A percentile compares a stretch with the other conserved stretches of the same genome.
phyloP scores from a whole-genome alignment of 2,888 invertebrate species.

The Caenorhabditis macrosperma region DNA sequence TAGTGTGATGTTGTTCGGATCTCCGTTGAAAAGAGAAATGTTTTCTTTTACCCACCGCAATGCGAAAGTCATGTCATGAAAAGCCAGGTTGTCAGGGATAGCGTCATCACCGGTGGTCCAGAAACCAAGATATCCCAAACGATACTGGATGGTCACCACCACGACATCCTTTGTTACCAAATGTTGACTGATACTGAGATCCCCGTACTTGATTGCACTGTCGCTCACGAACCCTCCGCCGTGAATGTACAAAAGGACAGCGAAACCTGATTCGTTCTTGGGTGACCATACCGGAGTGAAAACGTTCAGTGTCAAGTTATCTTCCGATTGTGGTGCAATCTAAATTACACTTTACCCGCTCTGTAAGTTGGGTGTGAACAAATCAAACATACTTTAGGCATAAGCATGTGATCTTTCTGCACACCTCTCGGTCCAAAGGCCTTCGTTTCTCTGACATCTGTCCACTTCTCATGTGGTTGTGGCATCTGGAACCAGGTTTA shows the following conservation, averaged over 20 bases:
- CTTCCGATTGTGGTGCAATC: constrained; percentile 59
- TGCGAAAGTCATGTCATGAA: constrained; percentile 68
- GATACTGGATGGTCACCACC: constrained; percentile 72
- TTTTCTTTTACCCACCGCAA: constrained; percentile 68
- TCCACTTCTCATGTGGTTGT: constrained; percentile 62
- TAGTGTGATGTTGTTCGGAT: constrained; percentile 65
- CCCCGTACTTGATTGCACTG: constrained; percentile 65
- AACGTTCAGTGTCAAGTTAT: constrained; percentile 67
- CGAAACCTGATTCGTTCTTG: constrained; percentile 55
- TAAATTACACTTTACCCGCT: no score
- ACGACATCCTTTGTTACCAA: constrained; percentile 66
- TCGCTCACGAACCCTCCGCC: constrained; percentile 68
- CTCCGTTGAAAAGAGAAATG: constrained; percentile 57
- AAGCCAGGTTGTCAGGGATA: constrained; percentile 64
- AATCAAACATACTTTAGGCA: constrained; percentile 29
- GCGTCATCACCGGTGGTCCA: constrained; percentile 66
- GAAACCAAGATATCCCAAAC: constrained; percentile 68
- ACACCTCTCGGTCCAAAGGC: constrained; percentile 62
- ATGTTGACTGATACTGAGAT: constrained; percentile 63
- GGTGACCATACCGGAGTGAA: constrained; percentile 68
- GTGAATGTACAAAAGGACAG: constrained; percentile 67
- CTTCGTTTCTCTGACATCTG: constrained; percentile 59
- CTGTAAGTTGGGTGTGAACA: neutral
- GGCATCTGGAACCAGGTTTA: constrained; percentile 53
- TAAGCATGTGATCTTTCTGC: constrained; percentile 51